Conservation (phyloP, 1,140 invertebrate genomes). For the Holotrichia oblita region DNA sequence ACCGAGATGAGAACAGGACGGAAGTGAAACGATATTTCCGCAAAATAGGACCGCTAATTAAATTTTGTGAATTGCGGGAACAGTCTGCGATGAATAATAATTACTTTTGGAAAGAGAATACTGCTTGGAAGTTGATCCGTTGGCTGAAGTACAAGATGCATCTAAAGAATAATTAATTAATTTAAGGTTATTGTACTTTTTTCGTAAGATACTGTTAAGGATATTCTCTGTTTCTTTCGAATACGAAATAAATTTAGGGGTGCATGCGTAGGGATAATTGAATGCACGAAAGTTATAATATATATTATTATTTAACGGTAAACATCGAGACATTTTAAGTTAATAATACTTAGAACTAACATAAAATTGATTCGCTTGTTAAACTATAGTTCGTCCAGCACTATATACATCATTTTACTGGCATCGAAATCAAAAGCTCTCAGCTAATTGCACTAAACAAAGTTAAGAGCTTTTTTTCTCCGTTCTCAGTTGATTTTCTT, state of each 20-base stretch:
- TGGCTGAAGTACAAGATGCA: not conserved
- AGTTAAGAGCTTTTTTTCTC: not conserved
- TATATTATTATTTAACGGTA: no score
- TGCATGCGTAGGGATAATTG: no score
- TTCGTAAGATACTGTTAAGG: not conserved
- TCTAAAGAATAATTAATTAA: not conserved
- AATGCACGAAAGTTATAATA: no score
- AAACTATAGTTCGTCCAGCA: no score
- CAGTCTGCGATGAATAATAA: conserved; percentile 24
- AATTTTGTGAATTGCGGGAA: conserved; percentile 25
- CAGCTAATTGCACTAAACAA: no score
- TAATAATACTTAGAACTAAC: no score
- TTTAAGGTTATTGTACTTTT: not conserved
- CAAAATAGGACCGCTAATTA: conserved; percentile 30
- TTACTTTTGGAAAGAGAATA: not conserved
- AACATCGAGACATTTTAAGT: no score
- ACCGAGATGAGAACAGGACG: not conserved
- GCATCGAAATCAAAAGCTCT: no score
- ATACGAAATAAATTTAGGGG: no score
- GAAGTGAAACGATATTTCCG: not conserved
- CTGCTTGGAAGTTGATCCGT: not conserved
- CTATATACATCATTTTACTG: no score
- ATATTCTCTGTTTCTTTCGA: not conserved
- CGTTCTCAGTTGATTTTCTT: not conserved
- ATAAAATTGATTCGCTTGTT: no score